Conservation (phyloP, 2,888 invertebrate genomes). For the Bombyx huttoni region DNA sequence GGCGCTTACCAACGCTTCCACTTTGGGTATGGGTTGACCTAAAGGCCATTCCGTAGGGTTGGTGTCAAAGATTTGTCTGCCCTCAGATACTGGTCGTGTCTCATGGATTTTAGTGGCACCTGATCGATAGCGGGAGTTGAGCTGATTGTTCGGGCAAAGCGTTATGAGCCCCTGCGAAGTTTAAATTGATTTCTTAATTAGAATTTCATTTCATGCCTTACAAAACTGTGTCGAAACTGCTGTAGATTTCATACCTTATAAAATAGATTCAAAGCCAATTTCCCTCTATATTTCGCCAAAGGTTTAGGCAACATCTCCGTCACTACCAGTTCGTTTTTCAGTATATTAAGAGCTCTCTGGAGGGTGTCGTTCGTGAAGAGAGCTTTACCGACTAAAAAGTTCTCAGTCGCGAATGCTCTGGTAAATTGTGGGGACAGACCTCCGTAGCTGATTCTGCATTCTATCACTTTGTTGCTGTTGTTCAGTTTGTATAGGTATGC, state of each 20-base stretch:
- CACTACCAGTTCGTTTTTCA: conserved; percentile 30
- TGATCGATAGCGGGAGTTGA: conserved; percentile 16
- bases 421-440: conserved; percentile 58
- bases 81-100: conserved; percentile 52
- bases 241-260: conserved; percentile 67
- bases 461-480: conserved; percentile 37
- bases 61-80: conserved; percentile 74
- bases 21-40: conserved; percentile 76
- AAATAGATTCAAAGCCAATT: conserved; percentile 64
- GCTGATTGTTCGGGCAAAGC: conserved; percentile 19
- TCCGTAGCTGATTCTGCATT: conserved; percentile 73
- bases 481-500: conserved; percentile 76
- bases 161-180: conserved; percentile 21
- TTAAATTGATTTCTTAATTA: too few species aligned
- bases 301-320: conserved; percentile 60
- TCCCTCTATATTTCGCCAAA: conserved; percentile 70
- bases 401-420: conserved; percentile 69
- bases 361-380: conserved; percentile 48
- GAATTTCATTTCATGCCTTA: too few species aligned
- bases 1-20: conserved; percentile 59
- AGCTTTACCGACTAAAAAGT: conserved; percentile 49
- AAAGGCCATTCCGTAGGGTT: conserved; percentile 76
- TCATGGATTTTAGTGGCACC: conserved; percentile 19
- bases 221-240: too few species aligned
- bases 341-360: conserved; percentile 31